phyloP scores from a whole-genome alignment of 2,113 vertebrate genomes.

The Sphyrna mokarran region DNA sequence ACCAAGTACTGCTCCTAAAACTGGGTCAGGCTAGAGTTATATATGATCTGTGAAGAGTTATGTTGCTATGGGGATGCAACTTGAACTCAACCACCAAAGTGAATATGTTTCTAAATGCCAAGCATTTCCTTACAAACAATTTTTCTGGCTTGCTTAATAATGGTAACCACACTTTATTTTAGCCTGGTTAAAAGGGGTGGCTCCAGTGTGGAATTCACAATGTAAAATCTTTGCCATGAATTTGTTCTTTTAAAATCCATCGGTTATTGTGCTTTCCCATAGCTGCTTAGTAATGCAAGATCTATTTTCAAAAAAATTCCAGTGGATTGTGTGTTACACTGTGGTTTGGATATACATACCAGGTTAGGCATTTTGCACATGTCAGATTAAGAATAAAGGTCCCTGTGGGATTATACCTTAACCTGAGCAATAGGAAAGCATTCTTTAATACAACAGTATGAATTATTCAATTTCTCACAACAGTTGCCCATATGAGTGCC shows the following conservation, averaged over 20 bases:
- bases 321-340: neutral
- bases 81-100: slow-evolving; percentile 2
- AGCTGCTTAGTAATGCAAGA: neutral
- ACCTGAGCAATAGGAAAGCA: neutral
- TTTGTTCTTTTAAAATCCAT: neutral
- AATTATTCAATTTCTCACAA: neutral
- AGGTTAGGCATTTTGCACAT: neutral
- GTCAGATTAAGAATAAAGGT: neutral
- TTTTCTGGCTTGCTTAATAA: neutral
- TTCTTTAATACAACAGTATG: neutral
- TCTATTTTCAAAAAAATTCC: neutral
- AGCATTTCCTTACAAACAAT: neutral
- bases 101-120: slow-evolving; percentile 1
- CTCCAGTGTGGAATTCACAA: neutral
- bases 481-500: neutral
- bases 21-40: neutral
- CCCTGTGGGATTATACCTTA: neutral
- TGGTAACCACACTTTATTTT: neutral
- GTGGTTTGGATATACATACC: neutral
- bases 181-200: neutral
- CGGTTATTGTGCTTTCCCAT: neutral
- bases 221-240: neutral
- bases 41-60: neutral
- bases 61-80: neutral
- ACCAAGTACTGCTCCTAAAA: neutral